Evolutionary conservation across 2,797 vertebrate genomes (phyloP).

Genomic region (Lycodopsis pacificus): DNA sequence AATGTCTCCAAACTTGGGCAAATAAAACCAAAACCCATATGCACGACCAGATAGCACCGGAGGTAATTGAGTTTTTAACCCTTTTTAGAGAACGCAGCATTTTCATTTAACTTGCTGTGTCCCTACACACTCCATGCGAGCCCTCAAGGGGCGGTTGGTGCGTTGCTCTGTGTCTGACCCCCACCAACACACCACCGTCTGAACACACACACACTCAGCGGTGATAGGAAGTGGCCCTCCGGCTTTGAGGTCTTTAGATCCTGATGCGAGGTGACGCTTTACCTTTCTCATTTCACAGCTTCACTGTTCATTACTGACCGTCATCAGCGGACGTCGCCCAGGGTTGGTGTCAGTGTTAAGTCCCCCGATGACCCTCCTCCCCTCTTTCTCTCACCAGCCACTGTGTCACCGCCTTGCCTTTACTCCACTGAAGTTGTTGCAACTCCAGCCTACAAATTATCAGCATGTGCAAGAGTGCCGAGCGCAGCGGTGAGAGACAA

Average conservation of each 20-base stretch:
- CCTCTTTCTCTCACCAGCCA: neutral
- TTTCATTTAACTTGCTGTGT: neutral
- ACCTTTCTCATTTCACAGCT: slow-evolving; percentile 71
- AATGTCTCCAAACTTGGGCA: neutral
- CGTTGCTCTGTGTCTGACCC: slow-evolving; percentile 24
- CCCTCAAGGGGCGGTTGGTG: neutral
- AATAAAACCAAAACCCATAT: neutral
- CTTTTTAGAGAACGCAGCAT: neutral
- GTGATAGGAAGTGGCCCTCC: slow-evolving; percentile 46
- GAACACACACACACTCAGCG: slow-evolving; percentile 18
- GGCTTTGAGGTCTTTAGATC: slow-evolving; percentile 29
- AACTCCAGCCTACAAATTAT: slow-evolving; percentile 52
- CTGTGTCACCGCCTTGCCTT: slow-evolving; percentile 12
- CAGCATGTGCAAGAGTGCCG: slow-evolving; percentile 51
- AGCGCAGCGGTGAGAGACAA: slow-evolving; percentile 40
- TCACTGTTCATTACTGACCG: slow-evolving; percentile 67
- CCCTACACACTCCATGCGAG: neutral
- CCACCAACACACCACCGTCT: slow-evolving; percentile 13
- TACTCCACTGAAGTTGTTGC: slow-evolving; percentile 37
- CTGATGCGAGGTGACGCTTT: slow-evolving; percentile 54
- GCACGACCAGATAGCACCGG: fast-evolving
- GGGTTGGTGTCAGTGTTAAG: slow-evolving; percentile 47
- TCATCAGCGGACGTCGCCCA: slow-evolving; percentile 52
- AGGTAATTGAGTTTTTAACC: neutral
- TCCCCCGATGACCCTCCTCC: slow-evolving; percentile 1